phyloP scores from a whole-genome alignment of 2,113 vertebrate genomes.

The Ailuropoda melanoleuca region DNA sequence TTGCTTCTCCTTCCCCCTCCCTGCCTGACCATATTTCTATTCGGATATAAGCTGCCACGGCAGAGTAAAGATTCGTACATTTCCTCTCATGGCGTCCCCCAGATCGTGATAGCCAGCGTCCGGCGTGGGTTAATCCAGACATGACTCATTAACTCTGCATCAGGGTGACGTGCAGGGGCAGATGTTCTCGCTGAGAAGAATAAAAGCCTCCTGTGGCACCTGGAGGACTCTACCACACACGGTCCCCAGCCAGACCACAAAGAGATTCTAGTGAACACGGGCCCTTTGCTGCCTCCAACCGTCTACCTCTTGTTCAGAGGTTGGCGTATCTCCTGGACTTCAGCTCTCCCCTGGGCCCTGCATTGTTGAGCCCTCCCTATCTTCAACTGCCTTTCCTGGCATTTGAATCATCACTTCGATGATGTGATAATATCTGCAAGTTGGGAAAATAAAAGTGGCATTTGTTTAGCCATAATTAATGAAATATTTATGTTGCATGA shows the following conservation, averaged over 20 bases:
- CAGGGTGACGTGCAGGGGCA: conserved; percentile 78
- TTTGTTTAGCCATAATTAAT: conserved; percentile 90
- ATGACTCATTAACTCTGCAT: conserved; percentile 77
- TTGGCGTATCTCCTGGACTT: conserved; percentile 64
- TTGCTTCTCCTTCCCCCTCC: background rate
- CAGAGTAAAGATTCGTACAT: background rate
- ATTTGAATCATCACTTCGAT: conserved; percentile 84
- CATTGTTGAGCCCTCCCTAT: conserved; percentile 77
- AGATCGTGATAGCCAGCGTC: conserved; percentile 15
- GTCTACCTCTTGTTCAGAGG: background rate
- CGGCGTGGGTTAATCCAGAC: conserved; percentile 62
- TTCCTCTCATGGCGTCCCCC: conserved; percentile 37
- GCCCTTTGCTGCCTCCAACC: background rate
- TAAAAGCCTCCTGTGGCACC: conserved; percentile 16
- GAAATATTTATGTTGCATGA: conserved; percentile 89
- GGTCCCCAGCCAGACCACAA: background rate
- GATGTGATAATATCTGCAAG: conserved; percentile 88
- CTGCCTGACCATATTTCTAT: background rate
- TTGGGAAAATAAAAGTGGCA: conserved; percentile 86
- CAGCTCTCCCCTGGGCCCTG: conserved; percentile 63
- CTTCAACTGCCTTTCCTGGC: conserved; percentile 82
- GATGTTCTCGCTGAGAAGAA: conserved; percentile 77
- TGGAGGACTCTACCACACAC: background rate
- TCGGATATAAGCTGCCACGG: background rate
- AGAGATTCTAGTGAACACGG: background rate